Base-by-base conservation (phyloP, 1,140 invertebrate genomes). In the Halotydeus destructor region DNA sequence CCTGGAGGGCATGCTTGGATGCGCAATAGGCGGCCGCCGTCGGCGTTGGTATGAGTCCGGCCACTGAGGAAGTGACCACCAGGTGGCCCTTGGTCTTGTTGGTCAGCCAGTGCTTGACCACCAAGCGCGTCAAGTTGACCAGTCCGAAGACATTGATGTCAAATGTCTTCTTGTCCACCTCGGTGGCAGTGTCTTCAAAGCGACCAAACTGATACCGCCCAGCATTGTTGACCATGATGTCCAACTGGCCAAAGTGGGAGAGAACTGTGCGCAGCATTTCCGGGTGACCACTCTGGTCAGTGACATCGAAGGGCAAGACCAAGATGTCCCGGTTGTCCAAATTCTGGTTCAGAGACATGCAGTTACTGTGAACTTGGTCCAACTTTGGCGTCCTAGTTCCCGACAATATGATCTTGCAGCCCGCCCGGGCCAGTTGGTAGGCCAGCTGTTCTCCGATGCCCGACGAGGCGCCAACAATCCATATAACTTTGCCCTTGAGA, bases 391-490 rank as follows among this genome's bases (percentile, higher is more conserved):
- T 59, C 46, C 75, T 67, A 27, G 81, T 65, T 1, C 82, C 78
- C n/a, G 77, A 73, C 11, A 88, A 54, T 8, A 78, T 68, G 19
- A 89, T 54, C 54, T 72, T 74, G 12, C 72, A 74, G 8, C 74
- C 74, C 47, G 65, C 60, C 50, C 66, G 68, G 3, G 81, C 76
- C 27, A 85, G 59, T 23, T 67, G 65, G 42, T 78, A 66, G 0
- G 80, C 77, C 37, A 83, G 57, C 46, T 70, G 56, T 61, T 81
- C 76, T 9, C 83, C 83, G 52, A 88, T 86, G 19, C 83, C 82
- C 63, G 77, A 80, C 0, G 81, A 85, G 9, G 81, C 78, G 27
- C 84, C 81, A 2, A 77, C 84, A 50, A 89, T 76, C 76, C 82
- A 86, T 1, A 82, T 70, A 4, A 85, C 78, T 60, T 82, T 74